These are phyloP conservation scores for Lithobius niger DNA, from an alignment of 1,140 invertebrate species.

Conservation along the genomic window DNA sequence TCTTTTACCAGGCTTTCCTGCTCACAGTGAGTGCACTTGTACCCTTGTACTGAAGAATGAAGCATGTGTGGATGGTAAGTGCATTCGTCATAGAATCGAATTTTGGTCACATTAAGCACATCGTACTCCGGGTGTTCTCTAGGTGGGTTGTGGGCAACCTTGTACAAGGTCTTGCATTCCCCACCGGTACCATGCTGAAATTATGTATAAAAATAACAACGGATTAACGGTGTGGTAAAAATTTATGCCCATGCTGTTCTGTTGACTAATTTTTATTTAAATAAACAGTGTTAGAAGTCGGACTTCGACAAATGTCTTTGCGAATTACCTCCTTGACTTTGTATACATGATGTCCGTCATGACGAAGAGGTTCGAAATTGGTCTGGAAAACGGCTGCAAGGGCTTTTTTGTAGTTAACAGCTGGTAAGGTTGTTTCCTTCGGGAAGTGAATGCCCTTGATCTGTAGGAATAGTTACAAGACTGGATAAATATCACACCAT, in stretches of 20 bases:
- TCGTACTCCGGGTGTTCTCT: slow-evolving; percentile 9
- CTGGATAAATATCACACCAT: too few relatives aligned
- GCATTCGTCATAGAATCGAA: slow-evolving; percentile 21
- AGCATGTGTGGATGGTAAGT: slow-evolving; percentile 6
- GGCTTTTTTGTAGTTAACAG: slow-evolving; percentile 8
- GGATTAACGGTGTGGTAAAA: too few relatives aligned
- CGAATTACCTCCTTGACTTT: slow-evolving; percentile 9
- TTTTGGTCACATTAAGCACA: slow-evolving; percentile 23
- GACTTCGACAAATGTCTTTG: too few relatives aligned
- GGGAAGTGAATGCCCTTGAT: too few relatives aligned
- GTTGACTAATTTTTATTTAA: too few relatives aligned
- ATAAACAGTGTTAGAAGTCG: too few relatives aligned
- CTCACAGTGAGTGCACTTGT: slow-evolving; percentile 12
- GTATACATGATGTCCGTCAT: neutral
- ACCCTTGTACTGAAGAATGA: slow-evolving; percentile 12
- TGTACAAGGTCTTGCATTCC: slow-evolving; percentile 17
- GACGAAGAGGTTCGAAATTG: neutral
- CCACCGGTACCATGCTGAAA: slow-evolving; percentile 12
- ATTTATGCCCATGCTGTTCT: too few relatives aligned
- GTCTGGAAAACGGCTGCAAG: slow-evolving; percentile 1
- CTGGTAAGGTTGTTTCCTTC: too few relatives aligned
- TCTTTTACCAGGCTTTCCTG: slow-evolving; percentile 12
- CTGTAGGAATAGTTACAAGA: too few relatives aligned
- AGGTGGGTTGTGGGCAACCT: slow-evolving; percentile 12
- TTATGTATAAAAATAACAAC: neutral